phyloP scores from a whole-genome alignment of 2,113 vertebrate species.

The Crotophaga sulcirostris region DNA sequence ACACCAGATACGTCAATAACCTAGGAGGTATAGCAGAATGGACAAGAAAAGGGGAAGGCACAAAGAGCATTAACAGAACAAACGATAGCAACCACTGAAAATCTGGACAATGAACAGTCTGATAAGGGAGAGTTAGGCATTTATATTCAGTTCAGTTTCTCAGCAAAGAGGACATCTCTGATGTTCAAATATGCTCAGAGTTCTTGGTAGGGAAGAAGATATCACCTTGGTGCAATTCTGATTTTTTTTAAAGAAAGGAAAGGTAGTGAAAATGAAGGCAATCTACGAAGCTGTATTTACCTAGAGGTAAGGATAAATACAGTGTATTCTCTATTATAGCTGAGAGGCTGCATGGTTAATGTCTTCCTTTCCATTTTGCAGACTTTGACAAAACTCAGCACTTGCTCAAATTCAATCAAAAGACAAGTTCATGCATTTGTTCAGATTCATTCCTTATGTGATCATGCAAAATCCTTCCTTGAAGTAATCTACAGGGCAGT shows the following conservation, averaged over 20 bases:
- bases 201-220: not conserved
- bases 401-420: not conserved
- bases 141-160: not conserved
- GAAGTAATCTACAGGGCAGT: not conserved
- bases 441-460: not conserved
- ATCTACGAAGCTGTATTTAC: not conserved
- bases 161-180: not conserved
- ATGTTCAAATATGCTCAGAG: not conserved
- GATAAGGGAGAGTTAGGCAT: not conserved
- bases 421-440: not conserved
- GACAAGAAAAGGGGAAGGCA: not conserved
- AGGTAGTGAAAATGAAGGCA: not conserved
- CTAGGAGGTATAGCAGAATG: not conserved
- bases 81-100: not conserved
- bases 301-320: not conserved
- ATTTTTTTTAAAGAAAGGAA: not conserved
- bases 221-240: not conserved
- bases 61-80: not conserved
- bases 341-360: not conserved
- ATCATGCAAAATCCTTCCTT: not conserved
- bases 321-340: not conserved
- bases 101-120: not conserved
- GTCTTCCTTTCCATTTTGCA: conserved; percentile 4
- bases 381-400: not conserved
- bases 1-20: not conserved